A percentile compares a stretch with the other conserved stretches of the same genome.
Conservation (phyloP, 2,797 vertebrate genomes). For the Potorous gilbertii region DNA sequence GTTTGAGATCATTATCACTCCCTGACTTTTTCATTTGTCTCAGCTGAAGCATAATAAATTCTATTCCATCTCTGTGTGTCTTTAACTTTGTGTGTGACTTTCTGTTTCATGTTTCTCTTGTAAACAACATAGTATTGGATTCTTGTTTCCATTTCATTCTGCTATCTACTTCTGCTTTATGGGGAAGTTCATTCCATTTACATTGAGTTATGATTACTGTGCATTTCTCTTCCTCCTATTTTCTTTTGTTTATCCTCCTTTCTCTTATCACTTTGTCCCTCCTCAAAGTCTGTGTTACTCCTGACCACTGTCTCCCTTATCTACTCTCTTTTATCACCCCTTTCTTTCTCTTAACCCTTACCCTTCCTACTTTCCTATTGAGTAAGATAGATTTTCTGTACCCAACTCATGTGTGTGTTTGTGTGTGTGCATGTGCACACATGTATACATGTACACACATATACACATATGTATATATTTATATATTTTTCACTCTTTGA, state of each 20-base stretch:
- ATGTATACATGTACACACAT: too few species aligned
- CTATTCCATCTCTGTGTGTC: neutral
- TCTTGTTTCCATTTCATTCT: neutral
- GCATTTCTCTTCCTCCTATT: neutral
- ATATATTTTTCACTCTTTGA: neutral
- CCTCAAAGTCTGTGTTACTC: neutral
- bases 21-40: neutral
- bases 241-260: neutral
- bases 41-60: neutral
- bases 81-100: neutral
- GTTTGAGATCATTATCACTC: neutral
- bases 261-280: neutral
- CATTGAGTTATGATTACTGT: neutral
- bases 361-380: neutral
- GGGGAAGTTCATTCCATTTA: neutral
- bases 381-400: neutral
- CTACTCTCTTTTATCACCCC: neutral
- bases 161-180: neutral
- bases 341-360: neutral
- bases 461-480: too few species aligned
- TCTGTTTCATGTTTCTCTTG: neutral
- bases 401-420: neutral
- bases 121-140: neutral
- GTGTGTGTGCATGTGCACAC: too few species aligned
- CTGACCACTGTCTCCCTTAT: neutral